Base-by-base conservation (phyloP, 2,797 vertebrate genomes). In the Ciconia nigra region DNA sequence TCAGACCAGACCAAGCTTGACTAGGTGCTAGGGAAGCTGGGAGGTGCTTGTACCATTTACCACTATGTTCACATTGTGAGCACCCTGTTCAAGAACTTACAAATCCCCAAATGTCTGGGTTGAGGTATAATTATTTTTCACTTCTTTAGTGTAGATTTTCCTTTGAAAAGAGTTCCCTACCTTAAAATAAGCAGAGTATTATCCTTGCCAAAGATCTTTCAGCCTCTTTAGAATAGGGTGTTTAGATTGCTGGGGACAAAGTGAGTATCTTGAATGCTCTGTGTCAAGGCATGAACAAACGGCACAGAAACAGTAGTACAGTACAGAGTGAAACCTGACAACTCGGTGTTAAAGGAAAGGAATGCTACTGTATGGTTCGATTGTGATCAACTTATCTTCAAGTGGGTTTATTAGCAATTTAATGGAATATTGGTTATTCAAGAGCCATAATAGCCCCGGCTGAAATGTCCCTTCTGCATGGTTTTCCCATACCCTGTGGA, bases 341-440 rank as follows among this genome's bases (percentile, higher is more conserved):
- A 97, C 97, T 95, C 49, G 61, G 63, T 84, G 89, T 97, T 97
- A 97, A 97, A 97, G 96, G 97, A 97, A 97, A 98, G 98, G 98
- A 99, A 99, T 99, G 98, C 97, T 97, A 98, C 98, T 98, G 97
- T 98, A 96, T 96, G 92, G 96, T 93, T 98, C 10, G 97, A 98
- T 97, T 98, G 98, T 98, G 98, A 98, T 98, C 98, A 98, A 98
- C 98, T 98, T 98, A 98, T 99, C 98, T 98, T 98, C 97, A 98
- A 98, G 98, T 97, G 97, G 97, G 98, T 98, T 98, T 98, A 98
- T 99, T 98, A 99, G 98, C 98, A 98, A 98, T 98, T 98, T 99
- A 99, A 99, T 99, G 98, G 97, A 99, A 99, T 99, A 99, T 99
- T 98, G 98, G 96, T 97, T 98, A 98, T 98, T 98, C 98, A 98